Conservation (phyloP, 2,797 vertebrate genomes). For the Anabas testudineus region DNA sequence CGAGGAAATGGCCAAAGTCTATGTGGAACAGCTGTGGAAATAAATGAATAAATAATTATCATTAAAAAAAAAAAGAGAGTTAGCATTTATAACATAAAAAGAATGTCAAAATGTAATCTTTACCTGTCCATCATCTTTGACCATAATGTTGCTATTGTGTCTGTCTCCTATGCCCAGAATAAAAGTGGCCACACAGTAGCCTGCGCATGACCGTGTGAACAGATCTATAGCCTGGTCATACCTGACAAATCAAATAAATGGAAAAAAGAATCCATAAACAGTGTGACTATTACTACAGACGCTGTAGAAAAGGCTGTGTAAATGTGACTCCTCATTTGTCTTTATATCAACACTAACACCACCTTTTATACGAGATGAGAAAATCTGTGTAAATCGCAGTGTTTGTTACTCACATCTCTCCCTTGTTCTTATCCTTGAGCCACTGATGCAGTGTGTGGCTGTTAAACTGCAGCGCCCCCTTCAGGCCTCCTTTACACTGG, state of each 20-base stretch:
- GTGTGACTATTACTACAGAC: background rate
- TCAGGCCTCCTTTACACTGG: slow-evolving; percentile 90
- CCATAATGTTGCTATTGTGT: slow-evolving; percentile 92
- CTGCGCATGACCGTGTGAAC: slow-evolving; percentile 88
- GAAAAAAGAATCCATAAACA: background rate
- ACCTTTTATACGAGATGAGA: background rate
- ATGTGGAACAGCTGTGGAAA: slow-evolving; percentile 88
- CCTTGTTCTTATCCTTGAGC: slow-evolving; percentile 90
- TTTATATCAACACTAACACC: background rate
- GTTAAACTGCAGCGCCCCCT: slow-evolving; percentile 91
- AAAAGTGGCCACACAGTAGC: slow-evolving; percentile 90
- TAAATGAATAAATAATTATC: background rate
- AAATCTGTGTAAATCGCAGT: background rate
- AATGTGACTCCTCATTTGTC: background rate
- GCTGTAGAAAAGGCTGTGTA: background rate
- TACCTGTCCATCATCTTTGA: slow-evolving; percentile 91
- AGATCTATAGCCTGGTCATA: slow-evolving; percentile 89
- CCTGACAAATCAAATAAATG: slow-evolving; percentile 59
- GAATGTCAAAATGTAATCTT: background rate
- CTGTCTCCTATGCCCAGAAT: slow-evolving; percentile 89
- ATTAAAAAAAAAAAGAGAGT: background rate
- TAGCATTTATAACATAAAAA: background rate
- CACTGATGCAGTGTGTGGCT: slow-evolving; percentile 90
- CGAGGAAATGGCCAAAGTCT: slow-evolving; percentile 90
- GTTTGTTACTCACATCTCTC: slow-evolving; percentile 83